Evolutionary conservation across 1,140 invertebrate species (phyloP), one percentile per base, ranked within the genome.

Genomic region (Asbolus verrucosus): DNA sequence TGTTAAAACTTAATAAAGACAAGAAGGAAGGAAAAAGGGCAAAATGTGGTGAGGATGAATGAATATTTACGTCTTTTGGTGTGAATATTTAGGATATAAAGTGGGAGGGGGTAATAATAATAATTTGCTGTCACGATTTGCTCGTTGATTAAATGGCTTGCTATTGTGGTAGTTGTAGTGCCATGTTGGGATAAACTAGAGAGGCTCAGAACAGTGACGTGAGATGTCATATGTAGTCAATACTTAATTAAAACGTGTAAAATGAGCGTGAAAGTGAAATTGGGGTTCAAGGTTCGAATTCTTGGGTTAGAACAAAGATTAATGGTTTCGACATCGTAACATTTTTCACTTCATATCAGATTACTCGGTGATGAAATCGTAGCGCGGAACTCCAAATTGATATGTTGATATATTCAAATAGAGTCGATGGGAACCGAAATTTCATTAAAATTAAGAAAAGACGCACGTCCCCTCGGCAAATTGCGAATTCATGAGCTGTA

Each of bases 251-350:
- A 46, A 46, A 9, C n/a, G 16, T 46, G 41, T 46, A 46, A 46
- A 46, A 46, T 46, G 41, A 46, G 41, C 16, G 41, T 46, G 41
- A 46, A 46, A 46, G 41, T 46, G 41, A 46, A 46, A 46, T 46
- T 46, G 41, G 41, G 41, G 41, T 46, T 46, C 41, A 46, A 46
- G 41, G 41, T 46, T 46, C 18, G 18, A 46, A 46, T 46, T 46
- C 41, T 46, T 46, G 41, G 14, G 14, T 2, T 19, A 14, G 15
- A 19, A 46, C 16, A 19, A 46, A 46, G 41, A 46, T 46, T 46
- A 46, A 19, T 19, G 41, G 3, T 46, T 46, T 46, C 41, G n/a
- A 46, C 41, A 46, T 8, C 39, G 24, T 8, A 27, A 18, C 18
- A 46, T 19, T 46, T 46, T 46, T 46, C 41, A 46, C 41, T n/a